Conservation (phyloP, 2,888 invertebrate genomes). For the Cataglyphis altisquamis region DNA sequence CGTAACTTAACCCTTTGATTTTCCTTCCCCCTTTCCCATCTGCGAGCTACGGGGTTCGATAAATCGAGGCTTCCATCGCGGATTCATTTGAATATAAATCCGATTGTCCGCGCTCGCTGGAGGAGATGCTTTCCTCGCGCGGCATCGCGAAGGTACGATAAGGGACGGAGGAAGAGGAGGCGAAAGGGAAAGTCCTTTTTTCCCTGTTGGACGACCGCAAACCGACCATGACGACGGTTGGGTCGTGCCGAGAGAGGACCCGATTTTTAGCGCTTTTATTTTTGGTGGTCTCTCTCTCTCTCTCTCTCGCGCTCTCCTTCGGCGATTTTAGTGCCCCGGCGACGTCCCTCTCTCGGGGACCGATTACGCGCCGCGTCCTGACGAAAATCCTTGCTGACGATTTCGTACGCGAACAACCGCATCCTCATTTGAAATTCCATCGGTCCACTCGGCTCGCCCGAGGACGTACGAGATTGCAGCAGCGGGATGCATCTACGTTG, state of each 20-base stretch:
- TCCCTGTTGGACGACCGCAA: slow-evolving; percentile 72
- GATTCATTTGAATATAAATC: slow-evolving; percentile 77
- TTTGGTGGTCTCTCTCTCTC: slow-evolving; percentile 52
- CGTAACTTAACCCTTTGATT: slow-evolving; percentile 60
- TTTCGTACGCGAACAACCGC: slow-evolving; percentile 34
- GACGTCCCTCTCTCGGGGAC: not conserved
- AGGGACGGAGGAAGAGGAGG: slow-evolving; percentile 15
- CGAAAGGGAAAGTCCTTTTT: slow-evolving; percentile 26
- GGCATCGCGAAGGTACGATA: slow-evolving; percentile 18
- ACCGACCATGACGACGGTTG: slow-evolving; percentile 72
- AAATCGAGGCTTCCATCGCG: slow-evolving; percentile 72
- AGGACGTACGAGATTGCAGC: slow-evolving; percentile 14
- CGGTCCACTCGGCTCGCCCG: not conserved
- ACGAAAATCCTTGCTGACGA: slow-evolving; percentile 46
- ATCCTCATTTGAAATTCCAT: slow-evolving; percentile 55
- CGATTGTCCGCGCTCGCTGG: slow-evolving; percentile 66
- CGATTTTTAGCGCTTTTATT: slow-evolving; percentile 71
- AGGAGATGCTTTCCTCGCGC: slow-evolving; percentile 31
- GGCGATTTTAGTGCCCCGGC: slow-evolving; percentile 17
- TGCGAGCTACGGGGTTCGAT: slow-evolving; percentile 64
- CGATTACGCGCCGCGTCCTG: slow-evolving; percentile 19
- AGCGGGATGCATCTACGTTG: not conserved
- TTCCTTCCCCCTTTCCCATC: slow-evolving; percentile 39
- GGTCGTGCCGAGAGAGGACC: slow-evolving; percentile 61
- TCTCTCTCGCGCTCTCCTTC: slow-evolving; percentile 14